Evolutionary conservation across 2,797 vertebrate species (phyloP).

Genomic region (Falco biarmicus): DNA sequence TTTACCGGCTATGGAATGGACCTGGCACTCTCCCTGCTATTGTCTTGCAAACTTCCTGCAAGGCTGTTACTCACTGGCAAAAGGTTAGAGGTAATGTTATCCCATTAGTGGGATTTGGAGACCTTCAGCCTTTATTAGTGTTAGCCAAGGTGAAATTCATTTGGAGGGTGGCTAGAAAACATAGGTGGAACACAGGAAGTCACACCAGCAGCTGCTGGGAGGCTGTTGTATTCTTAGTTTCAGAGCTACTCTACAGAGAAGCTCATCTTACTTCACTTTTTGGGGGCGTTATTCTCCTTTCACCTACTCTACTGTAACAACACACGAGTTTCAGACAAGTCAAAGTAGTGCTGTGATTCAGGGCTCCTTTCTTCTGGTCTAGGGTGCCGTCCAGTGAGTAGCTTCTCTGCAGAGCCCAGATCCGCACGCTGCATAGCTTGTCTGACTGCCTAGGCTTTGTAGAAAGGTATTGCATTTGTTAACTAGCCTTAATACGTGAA

Average conservation of each 20-base stretch:
- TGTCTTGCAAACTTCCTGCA: conserved; percentile 62
- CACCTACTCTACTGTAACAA: not conserved
- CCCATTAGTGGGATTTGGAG: conserved; percentile 42
- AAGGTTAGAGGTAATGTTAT: conserved; percentile 48
- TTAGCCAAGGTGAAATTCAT: conserved; percentile 43
- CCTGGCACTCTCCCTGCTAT: conserved; percentile 33
- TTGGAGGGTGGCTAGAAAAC: conserved; percentile 9
- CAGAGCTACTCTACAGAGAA: not conserved
- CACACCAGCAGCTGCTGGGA: conserved; percentile 24
- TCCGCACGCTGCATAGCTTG: not conserved
- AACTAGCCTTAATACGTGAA: not conserved
- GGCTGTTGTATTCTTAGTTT: conserved; percentile 1
- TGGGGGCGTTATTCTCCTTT: not conserved
- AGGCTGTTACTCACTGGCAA: conserved; percentile 19
- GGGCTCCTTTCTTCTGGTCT: not conserved
- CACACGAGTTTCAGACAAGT: not conserved
- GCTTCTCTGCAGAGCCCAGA: not conserved
- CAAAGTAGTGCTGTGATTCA: not conserved
- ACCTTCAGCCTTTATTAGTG: conserved; percentile 46
- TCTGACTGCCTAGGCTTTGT: not conserved
- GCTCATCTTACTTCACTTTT: not conserved
- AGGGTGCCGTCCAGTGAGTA: not conserved
- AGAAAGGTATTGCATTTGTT: not conserved
- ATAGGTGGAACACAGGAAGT: conserved; percentile 55
- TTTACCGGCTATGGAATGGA: not conserved